These are phyloP conservation scores for Amitus sp. DNA, from an alignment of 2,888 invertebrate genomes.

Conservation along the genomic window DNA sequence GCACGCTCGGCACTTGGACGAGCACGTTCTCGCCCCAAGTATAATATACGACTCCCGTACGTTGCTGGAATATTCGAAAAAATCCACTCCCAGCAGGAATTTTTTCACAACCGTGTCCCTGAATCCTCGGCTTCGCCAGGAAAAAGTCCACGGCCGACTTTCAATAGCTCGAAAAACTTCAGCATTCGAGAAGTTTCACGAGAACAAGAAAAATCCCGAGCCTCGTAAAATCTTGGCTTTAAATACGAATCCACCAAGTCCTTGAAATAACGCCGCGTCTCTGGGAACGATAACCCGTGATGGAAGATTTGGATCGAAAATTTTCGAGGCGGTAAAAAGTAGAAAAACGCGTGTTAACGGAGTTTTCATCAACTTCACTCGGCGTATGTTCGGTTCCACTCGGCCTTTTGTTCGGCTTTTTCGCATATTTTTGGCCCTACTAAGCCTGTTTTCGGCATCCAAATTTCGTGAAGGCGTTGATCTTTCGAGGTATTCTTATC, in stretches of 20 bases:
- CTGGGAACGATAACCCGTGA: background rate
- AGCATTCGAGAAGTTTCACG: too few relatives aligned
- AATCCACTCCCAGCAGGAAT: conserved; percentile 49
- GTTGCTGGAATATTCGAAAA: conserved; percentile 63
- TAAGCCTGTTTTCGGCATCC: too few relatives aligned
- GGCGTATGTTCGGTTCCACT: too few relatives aligned
- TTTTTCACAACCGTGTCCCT: too few relatives aligned
- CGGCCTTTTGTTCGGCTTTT: too few relatives aligned
- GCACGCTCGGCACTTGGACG: conserved; percentile 49
- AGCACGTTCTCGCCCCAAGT: conserved; percentile 50
- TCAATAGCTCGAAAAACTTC: too few relatives aligned
- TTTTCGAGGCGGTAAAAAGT: too few relatives aligned
- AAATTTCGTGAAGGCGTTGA: conserved; percentile 31
- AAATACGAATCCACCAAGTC: background rate
- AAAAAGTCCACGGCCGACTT: too few relatives aligned
- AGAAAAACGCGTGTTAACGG: too few relatives aligned
- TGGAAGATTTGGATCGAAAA: too few relatives aligned
- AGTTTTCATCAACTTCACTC: too few relatives aligned
- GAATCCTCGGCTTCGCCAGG: background rate
- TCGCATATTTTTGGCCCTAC: too few relatives aligned
- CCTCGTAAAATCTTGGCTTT: background rate
- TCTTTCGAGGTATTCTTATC: conserved; percentile 26
- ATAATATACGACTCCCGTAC: conserved; percentile 59
- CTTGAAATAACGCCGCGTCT: background rate
- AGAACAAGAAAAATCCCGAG: background rate